Evolutionary conservation across 2,888 invertebrate species (phyloP).

Genomic region (Gastrophysa polygoni): DNA sequence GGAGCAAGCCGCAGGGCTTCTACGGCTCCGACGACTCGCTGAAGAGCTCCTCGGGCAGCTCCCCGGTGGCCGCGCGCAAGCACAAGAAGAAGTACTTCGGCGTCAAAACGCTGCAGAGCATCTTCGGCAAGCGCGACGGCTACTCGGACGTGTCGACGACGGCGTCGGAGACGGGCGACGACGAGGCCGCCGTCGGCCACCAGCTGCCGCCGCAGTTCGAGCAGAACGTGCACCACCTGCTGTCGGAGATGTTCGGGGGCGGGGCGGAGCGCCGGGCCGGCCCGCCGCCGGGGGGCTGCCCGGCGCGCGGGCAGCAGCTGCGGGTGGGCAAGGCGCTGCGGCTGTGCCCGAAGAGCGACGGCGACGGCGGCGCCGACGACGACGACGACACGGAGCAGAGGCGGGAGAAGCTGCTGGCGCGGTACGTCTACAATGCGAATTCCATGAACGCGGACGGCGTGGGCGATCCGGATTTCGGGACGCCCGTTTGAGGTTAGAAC

Average conservation of each 20-base stretch:
- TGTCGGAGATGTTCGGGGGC: conserved; percentile 57
- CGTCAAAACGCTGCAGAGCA: conserved; percentile 60
- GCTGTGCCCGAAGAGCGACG: conserved; percentile 55
- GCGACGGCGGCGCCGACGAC: conserved; percentile 21
- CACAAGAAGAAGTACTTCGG: conserved; percentile 60
- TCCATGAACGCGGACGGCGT: conserved; percentile 61
- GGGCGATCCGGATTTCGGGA: conserved; percentile 73
- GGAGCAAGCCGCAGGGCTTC: conserved; percentile 39
- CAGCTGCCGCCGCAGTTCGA: conserved; percentile 52
- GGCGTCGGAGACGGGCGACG: conserved; percentile 54
- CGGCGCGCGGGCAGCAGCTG: conserved; percentile 52
- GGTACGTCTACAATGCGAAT: conserved; percentile 58
- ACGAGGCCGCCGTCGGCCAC: conserved; percentile 28
- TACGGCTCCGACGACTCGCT: conserved; percentile 54
- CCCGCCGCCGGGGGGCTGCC: conserved; percentile 55
- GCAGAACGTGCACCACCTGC: conserved; percentile 56
- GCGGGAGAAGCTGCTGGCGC: conserved; percentile 56
- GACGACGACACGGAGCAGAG: conserved; percentile 51
- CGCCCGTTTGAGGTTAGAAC: conserved; percentile 63
- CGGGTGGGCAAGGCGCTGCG: conserved; percentile 56
- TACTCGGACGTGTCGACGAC: conserved; percentile 59
- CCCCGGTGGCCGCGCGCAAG: no score
- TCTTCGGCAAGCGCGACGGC: conserved; percentile 57
- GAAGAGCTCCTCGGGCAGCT: no score
- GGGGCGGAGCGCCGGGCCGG: conserved; percentile 54